phyloP scores from a whole-genome alignment of 2,888 invertebrate species.

The Sarcophaga subvicina region DNA sequence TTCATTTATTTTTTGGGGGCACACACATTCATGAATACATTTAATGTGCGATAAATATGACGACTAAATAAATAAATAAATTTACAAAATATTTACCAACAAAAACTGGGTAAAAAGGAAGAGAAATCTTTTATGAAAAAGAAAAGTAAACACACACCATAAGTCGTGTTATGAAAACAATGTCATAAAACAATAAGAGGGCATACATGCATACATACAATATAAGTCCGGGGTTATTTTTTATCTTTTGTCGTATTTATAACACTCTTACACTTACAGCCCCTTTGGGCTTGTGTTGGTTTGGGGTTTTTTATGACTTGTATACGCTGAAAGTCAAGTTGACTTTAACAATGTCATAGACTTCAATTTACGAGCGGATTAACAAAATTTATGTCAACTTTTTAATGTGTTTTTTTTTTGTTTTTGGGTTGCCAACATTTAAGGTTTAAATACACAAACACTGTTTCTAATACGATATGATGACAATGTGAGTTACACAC shows the following conservation, averaged over 20 bases:
- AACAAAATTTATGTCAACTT: constrained; percentile 55
- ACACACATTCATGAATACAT: constrained; percentile 42
- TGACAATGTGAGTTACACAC: no score
- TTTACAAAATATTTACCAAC: background rate
- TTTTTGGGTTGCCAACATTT: constrained; percentile 46
- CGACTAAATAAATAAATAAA: constrained; percentile 25
- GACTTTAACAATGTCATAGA: constrained; percentile 55
- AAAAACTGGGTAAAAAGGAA: no score
- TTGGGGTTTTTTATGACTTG: background rate
- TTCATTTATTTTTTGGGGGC: background rate
- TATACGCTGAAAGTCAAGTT: constrained; percentile 48
- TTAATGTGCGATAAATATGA: constrained; percentile 6
- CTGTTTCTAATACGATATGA: no score
- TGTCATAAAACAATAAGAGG: no score
- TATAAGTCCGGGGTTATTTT: no score
- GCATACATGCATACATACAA: no score
- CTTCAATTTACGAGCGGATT: constrained; percentile 64
- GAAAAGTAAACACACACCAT: no score
- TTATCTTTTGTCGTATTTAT: no score
- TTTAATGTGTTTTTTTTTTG: background rate
- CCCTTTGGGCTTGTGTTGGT: background rate
- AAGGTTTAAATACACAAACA: constrained; percentile 27
- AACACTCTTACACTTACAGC: no score
- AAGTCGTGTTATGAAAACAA: no score
- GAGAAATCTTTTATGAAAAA: no score